Base-by-base conservation (phyloP, 2,113 vertebrate genomes). In the Neodon shergylaensis region DNA sequence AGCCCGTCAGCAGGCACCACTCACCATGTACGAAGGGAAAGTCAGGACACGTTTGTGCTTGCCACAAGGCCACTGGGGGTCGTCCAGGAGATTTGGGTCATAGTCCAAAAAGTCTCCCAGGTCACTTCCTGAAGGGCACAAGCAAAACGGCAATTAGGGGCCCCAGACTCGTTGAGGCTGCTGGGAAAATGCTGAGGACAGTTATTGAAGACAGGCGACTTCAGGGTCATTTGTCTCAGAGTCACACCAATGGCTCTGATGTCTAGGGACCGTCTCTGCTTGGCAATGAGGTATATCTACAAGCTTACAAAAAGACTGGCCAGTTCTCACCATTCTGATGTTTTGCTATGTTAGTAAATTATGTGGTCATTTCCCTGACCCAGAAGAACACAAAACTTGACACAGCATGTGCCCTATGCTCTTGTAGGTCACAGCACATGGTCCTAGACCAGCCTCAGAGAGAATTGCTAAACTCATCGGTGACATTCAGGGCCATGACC, bases 21-120 rank as follows among this genome's bases (percentile, higher is more conserved):
- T 99, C 98, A 99, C 99, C 99, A 99, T 99, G 98, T 99, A 99
- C 0, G 99, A 99, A 96, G 99, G 99, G 95, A 99, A 99, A 98
- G 99, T 99, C 96, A 99, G 99, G 93, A 99, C 99, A 93, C 99
- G 97, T 96, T 99, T 99, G 98, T 99, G 99, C 98, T 99, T 99
- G 95, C 99, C 99, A 96, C 99, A 99, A 7, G 99, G 99, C 99
- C 99, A 99, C 97, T 99, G 99, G 0, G 99, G 99, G 98, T 99
- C 99, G 84, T 99, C 99, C 98, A 99, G 98, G 95, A 99, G 99
- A 97, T 99, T 99, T 39, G 99, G 99, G 98, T 99, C 99, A 0
- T 99, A 99, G 93, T 99, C 99, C 74, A 98, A 98, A 73, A 99
- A 99, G 96, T 99, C 99, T 95, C 98, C 99, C 90, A 99, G 96